Conservation (phyloP, 2,113 vertebrate genomes). For the Odobenus rosmarus region DNA sequence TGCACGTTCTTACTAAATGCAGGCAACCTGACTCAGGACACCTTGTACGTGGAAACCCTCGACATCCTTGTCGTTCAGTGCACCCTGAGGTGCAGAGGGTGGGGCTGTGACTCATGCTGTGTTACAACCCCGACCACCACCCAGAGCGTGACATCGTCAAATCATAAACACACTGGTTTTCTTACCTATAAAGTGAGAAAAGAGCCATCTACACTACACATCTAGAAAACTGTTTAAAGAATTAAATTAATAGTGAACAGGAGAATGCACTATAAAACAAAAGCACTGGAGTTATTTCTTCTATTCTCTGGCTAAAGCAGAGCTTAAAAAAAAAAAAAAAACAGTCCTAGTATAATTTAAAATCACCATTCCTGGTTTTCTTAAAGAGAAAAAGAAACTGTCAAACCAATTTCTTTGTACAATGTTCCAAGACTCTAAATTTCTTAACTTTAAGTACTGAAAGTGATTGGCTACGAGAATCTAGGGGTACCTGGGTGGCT, state of each 20-base stretch:
- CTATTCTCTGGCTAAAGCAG: not conserved
- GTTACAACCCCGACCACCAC: not conserved
- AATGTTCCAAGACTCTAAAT: not conserved
- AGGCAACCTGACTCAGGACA: not conserved
- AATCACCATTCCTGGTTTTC: not conserved
- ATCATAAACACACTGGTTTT: not conserved
- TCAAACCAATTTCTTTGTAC: not conserved
- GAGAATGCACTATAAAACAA: not conserved
- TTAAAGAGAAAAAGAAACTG: conserved; percentile 11
- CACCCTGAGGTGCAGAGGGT: not conserved
- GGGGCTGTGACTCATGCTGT: not conserved
- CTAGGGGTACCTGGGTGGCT: not conserved
- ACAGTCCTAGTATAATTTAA: not conserved
- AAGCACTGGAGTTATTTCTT: not conserved
- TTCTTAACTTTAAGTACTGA: conserved; percentile 3
- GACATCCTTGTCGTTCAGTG: not conserved
- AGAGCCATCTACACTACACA: not conserved
- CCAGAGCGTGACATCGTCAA: not conserved
- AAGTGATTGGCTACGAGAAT: not conserved
- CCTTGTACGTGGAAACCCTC: not conserved
- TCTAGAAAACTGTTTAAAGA: not conserved
- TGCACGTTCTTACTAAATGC: not conserved
- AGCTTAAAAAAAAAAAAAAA: not conserved
- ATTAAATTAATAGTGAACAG: not conserved
- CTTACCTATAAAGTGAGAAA: not conserved